A percentile compares a stretch with the other conserved stretches of the same genome.
Evolutionary conservation across 2,888 invertebrate species (phyloP).

Genomic region (Suillia variegata): DNA sequence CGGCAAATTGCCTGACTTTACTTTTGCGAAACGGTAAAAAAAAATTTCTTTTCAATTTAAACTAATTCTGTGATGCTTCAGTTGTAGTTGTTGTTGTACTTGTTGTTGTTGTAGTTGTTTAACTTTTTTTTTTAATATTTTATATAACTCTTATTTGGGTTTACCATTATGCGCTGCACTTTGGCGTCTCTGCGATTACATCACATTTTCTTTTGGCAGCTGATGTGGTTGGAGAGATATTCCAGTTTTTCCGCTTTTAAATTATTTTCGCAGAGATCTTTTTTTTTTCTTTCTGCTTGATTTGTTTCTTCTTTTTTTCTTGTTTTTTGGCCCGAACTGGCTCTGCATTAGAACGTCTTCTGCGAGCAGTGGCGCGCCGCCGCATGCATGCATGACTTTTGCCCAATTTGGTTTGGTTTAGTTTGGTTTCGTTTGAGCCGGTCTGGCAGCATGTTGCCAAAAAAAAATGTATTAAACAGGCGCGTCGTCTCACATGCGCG

Average conservation of each 20-base stretch:
- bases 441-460: not conserved
- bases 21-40: not conserved
- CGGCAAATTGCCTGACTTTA: not conserved
- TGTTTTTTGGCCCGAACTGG: too few relatives aligned
- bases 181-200: not conserved
- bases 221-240: not conserved
- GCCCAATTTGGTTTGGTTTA: not conserved
- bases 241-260: slow-evolving; percentile 4
- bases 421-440: not conserved
- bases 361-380: not conserved
- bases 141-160: too few relatives aligned
- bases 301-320: too few relatives aligned
- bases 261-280: too few relatives aligned
- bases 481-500: not conserved
- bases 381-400: not conserved
- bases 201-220: slow-evolving; percentile 3
- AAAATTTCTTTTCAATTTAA: not conserved
- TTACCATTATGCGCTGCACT: too few relatives aligned
- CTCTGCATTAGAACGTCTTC: slow-evolving; percentile 1
- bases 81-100: not conserved
- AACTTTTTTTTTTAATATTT: too few relatives aligned
- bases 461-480: not conserved
- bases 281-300: too few relatives aligned
- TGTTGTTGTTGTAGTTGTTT: too few relatives aligned
- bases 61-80: not conserved